phyloP scores from a whole-genome alignment of 2,113 vertebrate species.

The Nothoprocta pentlandii region DNA sequence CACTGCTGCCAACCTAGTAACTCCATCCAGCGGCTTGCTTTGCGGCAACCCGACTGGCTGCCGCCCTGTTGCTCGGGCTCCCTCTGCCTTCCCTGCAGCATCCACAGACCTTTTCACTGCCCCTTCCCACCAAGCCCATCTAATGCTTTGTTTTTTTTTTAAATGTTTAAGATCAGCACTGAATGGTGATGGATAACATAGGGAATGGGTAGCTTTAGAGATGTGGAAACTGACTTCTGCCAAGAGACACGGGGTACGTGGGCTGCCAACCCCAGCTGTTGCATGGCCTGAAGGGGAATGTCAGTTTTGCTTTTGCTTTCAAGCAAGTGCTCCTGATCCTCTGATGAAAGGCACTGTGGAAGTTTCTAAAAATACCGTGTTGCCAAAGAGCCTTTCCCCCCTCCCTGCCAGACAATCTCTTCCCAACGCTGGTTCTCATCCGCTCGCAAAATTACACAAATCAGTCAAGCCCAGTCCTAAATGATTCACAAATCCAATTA shows the following conservation, averaged over 20 bases:
- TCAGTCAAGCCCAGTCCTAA: constrained; percentile 42
- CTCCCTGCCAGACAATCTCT: constrained; percentile 57
- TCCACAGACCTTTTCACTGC: not conserved
- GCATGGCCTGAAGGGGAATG: not conserved
- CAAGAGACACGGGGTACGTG: not conserved
- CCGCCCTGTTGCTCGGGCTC: not conserved
- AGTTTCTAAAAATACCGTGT: constrained; percentile 58
- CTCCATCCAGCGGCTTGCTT: not conserved
- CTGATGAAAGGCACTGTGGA: constrained; percentile 14
- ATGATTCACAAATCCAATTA: constrained; percentile 71
- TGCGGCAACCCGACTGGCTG: not conserved
- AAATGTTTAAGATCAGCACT: not conserved
- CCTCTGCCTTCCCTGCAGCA: accelerated
- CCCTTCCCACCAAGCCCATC: not conserved
- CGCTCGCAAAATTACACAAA: constrained; percentile 57
- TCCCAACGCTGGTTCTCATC: constrained; percentile 60
- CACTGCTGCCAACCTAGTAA: not conserved
- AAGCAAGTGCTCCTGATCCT: constrained; percentile 3
- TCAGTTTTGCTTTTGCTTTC: constrained; percentile 34
- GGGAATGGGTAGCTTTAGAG: not conserved
- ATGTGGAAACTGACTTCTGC: not conserved
- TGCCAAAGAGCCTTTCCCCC: constrained; percentile 12
- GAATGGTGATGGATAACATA: not conserved
- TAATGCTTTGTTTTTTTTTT: not conserved
- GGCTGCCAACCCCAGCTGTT: not conserved